Evolutionary conservation across 2,888 invertebrate genomes (phyloP), one percentile per base, ranked within the genome.

Genomic region (Melolontha melolontha): DNA sequence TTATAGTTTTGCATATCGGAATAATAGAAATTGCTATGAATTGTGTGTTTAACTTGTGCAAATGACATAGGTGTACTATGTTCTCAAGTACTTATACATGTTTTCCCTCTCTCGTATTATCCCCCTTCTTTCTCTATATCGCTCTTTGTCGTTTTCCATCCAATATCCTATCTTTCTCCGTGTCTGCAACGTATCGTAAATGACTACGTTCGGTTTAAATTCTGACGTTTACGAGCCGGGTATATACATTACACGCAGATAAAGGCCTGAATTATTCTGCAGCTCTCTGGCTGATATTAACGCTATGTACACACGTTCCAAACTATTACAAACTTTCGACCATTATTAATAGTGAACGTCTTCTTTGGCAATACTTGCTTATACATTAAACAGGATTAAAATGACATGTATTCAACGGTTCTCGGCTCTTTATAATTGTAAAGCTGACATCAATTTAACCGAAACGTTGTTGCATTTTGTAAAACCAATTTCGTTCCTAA

Each of bases 261-360:
- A 59, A 59, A 59, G 59, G 22, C 29, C 44, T 59, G 47, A 59
- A 59, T 59, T 59, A 59, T 59, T 59, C 44, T 11, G 54, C 40
- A 17, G 27, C 11, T n/a, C 59, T 42, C 22, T 14, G 39, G n/a
- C 14, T 34, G 41, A 59, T 59, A 59, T 44, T 59, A 44, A 44
- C 59, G 44, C 59, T 55, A 14, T 59, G 54, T 54, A 54, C 54
- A 54, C 54, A 54, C 44, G 47, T 44, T 29, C 27, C n/a, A 14
- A 59, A 59, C 59, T 44, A 44, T 59, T 59, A 59, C 44, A 59
- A 59, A 59, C 59, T 59, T 59, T 59, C 59, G 29, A 59, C 59
- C 59, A 29, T 59, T 59, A 44, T 44, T 59, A 59, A 59, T 59
- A 29, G 8, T 12, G 44, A 44, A 59, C 17, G 59, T 44, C 59